A percentile compares a stretch with the other conserved stretches of the same genome.
phyloP scores from a whole-genome alignment of 2,797 vertebrate species.

The Oreochromis mossambicus region DNA sequence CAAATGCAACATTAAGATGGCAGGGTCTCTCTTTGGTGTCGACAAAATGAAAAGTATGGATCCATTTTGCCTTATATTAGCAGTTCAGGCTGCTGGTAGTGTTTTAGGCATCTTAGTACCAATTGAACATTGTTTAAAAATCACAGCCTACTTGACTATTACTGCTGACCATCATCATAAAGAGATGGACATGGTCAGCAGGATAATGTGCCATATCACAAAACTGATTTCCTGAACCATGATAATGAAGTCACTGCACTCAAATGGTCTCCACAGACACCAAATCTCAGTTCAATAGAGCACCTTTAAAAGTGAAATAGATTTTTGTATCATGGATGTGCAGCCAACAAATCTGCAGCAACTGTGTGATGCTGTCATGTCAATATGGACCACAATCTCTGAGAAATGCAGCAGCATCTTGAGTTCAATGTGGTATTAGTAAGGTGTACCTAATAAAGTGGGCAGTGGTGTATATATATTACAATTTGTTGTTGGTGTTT shows the following conservation, averaged over 20 bases:
- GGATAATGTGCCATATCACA: not conserved
- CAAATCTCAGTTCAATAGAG: not conserved
- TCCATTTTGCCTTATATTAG: not conserved
- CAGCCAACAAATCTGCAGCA: not conserved
- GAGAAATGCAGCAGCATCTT: not conserved
- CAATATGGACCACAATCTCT: not conserved
- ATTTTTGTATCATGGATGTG: not conserved
- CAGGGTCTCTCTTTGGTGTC: constrained; percentile 21
- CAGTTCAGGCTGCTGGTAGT: not conserved
- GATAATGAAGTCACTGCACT: not conserved
- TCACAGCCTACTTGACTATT: not conserved
- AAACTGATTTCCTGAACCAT: not conserved
- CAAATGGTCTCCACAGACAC: not conserved
- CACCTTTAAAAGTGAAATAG: not conserved
- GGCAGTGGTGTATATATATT: not conserved
- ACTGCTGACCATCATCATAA: not conserved
- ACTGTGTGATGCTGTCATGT: not conserved
- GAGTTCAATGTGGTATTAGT: not conserved
- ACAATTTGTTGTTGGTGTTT: not conserved
- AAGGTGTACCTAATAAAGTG: not conserved
- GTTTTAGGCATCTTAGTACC: not conserved
- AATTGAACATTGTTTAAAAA: not conserved
- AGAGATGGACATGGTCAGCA: not conserved
- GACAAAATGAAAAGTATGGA: constrained; percentile 21
- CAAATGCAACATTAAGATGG: not conserved